These are phyloP conservation scores for Acropora tenuis DNA, from an alignment of 64 coral and sea anemone genomes.

Conservation along the genomic window DNA sequence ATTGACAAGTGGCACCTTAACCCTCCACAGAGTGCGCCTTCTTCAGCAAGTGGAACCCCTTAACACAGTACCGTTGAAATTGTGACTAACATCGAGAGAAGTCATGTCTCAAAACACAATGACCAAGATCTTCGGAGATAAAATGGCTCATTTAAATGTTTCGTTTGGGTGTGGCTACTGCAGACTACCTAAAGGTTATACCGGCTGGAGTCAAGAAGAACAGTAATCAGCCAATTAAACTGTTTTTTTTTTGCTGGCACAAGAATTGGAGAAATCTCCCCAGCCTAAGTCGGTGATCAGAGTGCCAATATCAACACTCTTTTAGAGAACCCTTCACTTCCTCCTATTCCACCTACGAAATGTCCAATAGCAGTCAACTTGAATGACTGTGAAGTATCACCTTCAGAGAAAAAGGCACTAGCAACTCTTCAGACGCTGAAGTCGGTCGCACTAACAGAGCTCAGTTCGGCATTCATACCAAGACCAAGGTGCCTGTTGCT, in stretches of 20 bases:
- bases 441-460: slow-evolving; percentile 43
- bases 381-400: neutral
- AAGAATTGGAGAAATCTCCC: slow-evolving; percentile 38
- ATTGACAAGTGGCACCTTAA: slow-evolving; percentile 20
- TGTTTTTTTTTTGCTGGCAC: slow-evolving; percentile 21
- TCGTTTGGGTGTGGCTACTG: slow-evolving; percentile 19
- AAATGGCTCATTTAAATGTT: slow-evolving; percentile 35
- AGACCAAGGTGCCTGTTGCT: slow-evolving; percentile 25
- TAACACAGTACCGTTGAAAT: too few relatives aligned
- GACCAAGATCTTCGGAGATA: slow-evolving; percentile 6
- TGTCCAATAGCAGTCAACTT: slow-evolving; percentile 36
- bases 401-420: slow-evolving; percentile 36
- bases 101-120: neutral
- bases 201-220: slow-evolving; percentile 54
- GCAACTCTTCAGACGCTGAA: slow-evolving; percentile 21
- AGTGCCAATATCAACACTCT: neutral
- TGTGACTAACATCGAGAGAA: too few relatives aligned
- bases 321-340: neutral
- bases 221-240: slow-evolving; percentile 52
- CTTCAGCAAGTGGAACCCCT: neutral
- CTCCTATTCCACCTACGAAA: neutral
- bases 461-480: slow-evolving; percentile 60
- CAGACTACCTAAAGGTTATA: slow-evolving; percentile 20
- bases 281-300: slow-evolving; percentile 22
- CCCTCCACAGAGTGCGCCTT: neutral